Evolutionary conservation across 1,140 invertebrate genomes (phyloP).

Genomic region (Thaumetopoea pityocampa): DNA sequence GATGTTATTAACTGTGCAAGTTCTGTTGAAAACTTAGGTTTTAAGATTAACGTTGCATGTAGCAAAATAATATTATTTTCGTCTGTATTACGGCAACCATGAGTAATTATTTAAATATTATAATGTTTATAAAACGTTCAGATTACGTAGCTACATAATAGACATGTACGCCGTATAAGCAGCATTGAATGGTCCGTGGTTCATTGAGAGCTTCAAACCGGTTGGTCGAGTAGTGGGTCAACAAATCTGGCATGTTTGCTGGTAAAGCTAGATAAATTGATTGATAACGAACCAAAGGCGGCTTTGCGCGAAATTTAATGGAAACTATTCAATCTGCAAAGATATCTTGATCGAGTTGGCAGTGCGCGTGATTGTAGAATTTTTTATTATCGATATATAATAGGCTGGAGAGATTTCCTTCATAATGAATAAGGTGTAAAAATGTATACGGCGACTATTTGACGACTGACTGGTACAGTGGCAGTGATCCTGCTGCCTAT

Average conservation of each 20-base stretch:
- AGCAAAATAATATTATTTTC: no score
- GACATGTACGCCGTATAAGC: constrained; percentile 22
- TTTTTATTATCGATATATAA: constrained; percentile 39
- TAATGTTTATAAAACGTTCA: constrained; percentile 4
- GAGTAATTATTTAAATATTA: constrained; percentile 14
- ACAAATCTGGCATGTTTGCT: constrained; percentile 53
- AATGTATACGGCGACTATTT: not conserved
- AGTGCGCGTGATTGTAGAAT: constrained; percentile 30
- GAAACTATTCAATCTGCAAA: constrained; percentile 50
- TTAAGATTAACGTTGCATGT: constrained; percentile 1
- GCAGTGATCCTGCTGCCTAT: not conserved
- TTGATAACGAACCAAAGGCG: constrained; percentile 54
- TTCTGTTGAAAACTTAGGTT: not conserved
- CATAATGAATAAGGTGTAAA: constrained; percentile 1
- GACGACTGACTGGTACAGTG: not conserved
- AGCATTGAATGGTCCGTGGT: constrained; percentile 39
- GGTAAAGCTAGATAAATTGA: constrained; percentile 61
- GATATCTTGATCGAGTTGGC: constrained; percentile 36
- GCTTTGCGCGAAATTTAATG: constrained; percentile 61
- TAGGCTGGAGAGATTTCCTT: constrained; percentile 15
- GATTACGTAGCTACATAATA: constrained; percentile 7
- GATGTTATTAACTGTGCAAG: constrained; percentile 4
- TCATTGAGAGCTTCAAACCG: constrained; percentile 47
- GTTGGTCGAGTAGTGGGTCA: constrained; percentile 49
- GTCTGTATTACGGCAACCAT: no score